phyloP scores from a whole-genome alignment of 2,113 vertebrate genomes.

The Anguilla japonica region DNA sequence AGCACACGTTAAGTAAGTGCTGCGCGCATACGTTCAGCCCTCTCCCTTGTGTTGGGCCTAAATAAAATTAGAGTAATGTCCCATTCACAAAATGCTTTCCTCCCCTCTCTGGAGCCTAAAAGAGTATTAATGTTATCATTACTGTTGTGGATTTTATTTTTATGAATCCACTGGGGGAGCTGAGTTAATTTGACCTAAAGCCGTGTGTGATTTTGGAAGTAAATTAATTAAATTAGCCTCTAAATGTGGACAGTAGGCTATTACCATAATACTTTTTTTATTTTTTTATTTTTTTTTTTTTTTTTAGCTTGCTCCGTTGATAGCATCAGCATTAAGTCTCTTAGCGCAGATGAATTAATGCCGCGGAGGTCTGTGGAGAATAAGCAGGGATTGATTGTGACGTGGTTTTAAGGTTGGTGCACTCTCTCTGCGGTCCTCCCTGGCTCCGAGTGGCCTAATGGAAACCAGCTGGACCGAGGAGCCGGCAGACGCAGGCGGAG shows the following conservation, averaged over 20 bases:
- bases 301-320: conserved; percentile 4
- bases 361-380: conserved; percentile 19
- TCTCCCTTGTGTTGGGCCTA: neutral
- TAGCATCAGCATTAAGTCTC: conserved; percentile 35
- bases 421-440: conserved; percentile 16
- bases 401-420: conserved; percentile 26
- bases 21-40: neutral
- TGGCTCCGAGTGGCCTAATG: conserved; percentile 43
- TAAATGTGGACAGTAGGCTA: conserved; percentile 16
- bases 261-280: conserved; percentile 34
- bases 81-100: conserved; percentile 17
- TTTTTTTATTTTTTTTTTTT: neutral
- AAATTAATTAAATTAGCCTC: conserved; percentile 39
- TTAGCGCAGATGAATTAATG: conserved; percentile 42
- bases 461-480: conserved; percentile 56
- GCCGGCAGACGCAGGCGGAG: neutral
- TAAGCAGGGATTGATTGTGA: conserved; percentile 35
- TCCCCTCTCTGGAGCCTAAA: conserved; percentile 23
- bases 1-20: conserved; percentile 17
- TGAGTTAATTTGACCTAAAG: neutral
- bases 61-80: conserved; percentile 27
- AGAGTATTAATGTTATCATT: conserved; percentile 14
- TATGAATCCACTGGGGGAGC: neutral
- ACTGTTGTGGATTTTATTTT: conserved; percentile 26
- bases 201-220: conserved; percentile 29